Evolutionary conservation across 1,140 invertebrate species (phyloP), one percentile per base, ranked within the genome.

Genomic region (Oscheius sp.): DNA sequence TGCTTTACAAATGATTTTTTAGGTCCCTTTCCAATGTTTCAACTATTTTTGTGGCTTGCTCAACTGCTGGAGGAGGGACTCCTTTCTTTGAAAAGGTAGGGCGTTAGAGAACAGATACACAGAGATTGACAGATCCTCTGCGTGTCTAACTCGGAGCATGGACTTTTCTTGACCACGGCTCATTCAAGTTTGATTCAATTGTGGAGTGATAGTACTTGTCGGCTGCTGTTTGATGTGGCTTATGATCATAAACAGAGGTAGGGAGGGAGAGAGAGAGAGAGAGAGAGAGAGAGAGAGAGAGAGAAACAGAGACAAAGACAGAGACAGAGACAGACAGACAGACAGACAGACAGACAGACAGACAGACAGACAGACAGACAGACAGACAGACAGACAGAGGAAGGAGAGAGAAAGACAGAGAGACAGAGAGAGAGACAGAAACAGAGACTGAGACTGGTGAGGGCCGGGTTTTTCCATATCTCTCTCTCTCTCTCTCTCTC

Each of bases 131-230:
- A 84, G 73, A 83, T 83, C 38, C 68, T 77, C 28, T 72, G 80
- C 31, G 73, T 84, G n/a, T 36, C 67, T 20, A 36, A 72, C 26
- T 80, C 78, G 2, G 76, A 82, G 13, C 80, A 84, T 73, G 88
- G 88, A 20, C 84, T 88, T 26, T 88, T 86, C 85, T 78, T 88
- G 32, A 82, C 86, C 10, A 82, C 88, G 7, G 79, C 86, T 26
- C 87, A 88, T 38, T 87, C 87, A 0, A 87, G 86, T 3, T 81
- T 88, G 13, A 63, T 88, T 58, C 87, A 88, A 77, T 77, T 88
- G n/a, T 88, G 88, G 86, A 85, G 87, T 71, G 80, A 82, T 1
- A 73, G 80, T n/a, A 82, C 83, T 42, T 88, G 88, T 77, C 83
- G 84, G 72, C 83, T 88, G 76, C 77, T 88, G 45, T 88, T 86